These are phyloP conservation scores for Diplosoma virens DNA, from an alignment of 23 tunicate species.

Conservation along the genomic window DNA sequence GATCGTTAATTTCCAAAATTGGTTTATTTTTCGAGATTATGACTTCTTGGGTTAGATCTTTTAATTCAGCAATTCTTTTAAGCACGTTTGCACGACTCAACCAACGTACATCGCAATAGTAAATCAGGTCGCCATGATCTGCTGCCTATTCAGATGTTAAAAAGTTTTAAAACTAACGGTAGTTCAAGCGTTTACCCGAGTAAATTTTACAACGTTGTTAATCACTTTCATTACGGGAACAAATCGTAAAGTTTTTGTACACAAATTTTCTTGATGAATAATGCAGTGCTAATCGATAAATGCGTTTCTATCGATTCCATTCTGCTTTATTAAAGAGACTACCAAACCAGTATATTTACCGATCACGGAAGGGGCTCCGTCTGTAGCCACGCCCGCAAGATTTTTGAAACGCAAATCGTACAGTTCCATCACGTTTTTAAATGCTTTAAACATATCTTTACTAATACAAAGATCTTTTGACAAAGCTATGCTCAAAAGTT, in stretches of 20 bases:
- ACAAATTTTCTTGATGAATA: neutral
- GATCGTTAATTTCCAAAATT: neutral
- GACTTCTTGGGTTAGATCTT: neutral
- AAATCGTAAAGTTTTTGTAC: neutral
- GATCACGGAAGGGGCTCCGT: neutral
- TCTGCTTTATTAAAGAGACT: neutral
- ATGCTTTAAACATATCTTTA: constrained; percentile 2
- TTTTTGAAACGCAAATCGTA: constrained; percentile 8
- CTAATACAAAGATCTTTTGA: neutral
- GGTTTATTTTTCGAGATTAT: neutral
- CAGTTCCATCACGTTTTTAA: neutral
- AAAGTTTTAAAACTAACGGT: constrained; percentile 4
- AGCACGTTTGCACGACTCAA: neutral
- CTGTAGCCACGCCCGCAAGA: constrained; percentile 13
- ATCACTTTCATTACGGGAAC: neutral
- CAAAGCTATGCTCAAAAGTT: neutral
- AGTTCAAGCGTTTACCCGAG: neutral
- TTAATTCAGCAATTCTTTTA: neutral
- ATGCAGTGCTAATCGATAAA: neutral
- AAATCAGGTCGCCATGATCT: constrained; percentile 6
- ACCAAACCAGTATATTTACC: neutral
- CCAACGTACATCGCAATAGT: neutral
- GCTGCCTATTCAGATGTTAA: neutral
- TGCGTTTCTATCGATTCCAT: neutral
- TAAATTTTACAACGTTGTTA: neutral